These are phyloP conservation scores for Enteromius paludinosus DNA, from an alignment of 2,797 vertebrate genomes.

Conservation along the genomic window DNA sequence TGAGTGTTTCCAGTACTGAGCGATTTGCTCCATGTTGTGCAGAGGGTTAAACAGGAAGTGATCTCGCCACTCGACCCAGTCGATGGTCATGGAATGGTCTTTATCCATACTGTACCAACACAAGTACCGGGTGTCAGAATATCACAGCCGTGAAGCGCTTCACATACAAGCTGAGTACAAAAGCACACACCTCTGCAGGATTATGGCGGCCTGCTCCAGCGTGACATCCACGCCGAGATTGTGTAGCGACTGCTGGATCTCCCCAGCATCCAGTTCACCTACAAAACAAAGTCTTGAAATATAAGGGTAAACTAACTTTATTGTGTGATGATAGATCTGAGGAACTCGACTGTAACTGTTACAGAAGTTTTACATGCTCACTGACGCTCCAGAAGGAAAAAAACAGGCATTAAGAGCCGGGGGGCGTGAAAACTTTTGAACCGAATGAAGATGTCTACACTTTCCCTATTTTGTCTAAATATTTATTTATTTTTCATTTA, in stretches of 20 bases:
- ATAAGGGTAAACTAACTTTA: slow-evolving; percentile 26
- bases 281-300: slow-evolving; percentile 23
- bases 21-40: slow-evolving; percentile 86
- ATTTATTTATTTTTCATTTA: too few species aligned
- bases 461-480: too few species aligned
- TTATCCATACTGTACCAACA: slow-evolving; percentile 83
- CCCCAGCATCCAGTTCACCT: slow-evolving; percentile 87
- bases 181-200: slow-evolving; percentile 83
- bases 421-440: too few species aligned
- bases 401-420: too few species aligned
- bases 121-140: neutral
- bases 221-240: slow-evolving; percentile 83
- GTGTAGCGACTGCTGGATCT: slow-evolving; percentile 87
- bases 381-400: too few species aligned
- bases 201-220: slow-evolving; percentile 82
- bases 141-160: neutral
- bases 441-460: too few species aligned
- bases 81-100: slow-evolving; percentile 88
- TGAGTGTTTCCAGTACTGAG: slow-evolving; percentile 89
- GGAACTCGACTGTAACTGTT: too few species aligned
- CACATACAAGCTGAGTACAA: neutral
- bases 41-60: slow-evolving; percentile 89
- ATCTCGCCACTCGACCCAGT: slow-evolving; percentile 92
- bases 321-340: neutral
- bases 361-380: too few species aligned